Evolutionary conservation across 2,797 vertebrate genomes (phyloP), one percentile per base, ranked within the genome.

Genomic region (Sus cebifrons): DNA sequence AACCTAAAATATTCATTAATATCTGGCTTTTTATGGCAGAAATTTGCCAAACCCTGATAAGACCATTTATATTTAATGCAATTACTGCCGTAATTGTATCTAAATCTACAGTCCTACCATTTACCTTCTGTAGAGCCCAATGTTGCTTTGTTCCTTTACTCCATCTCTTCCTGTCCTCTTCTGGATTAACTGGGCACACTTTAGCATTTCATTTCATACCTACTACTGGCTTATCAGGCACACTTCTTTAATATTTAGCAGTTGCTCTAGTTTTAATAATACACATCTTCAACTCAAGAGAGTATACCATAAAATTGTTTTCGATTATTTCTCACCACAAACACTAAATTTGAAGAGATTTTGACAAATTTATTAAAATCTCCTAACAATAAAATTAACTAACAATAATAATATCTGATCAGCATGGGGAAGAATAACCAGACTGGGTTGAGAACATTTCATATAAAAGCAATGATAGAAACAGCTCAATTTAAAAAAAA

Each of bases 381-480:
- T 3, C 36, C 18, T 84, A 68, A 74, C 27, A 86, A 81, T 86
- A 89, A 27, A 70, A 78, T 81, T 81, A 74, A 85, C 36, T 89
- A 96, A 64, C 62, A 75, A 70, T 82, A 21, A 75, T 56, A 96
- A 86, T 96, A 90, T 56, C 29, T 77, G 68, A 75, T 32, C 17
- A 25, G 8, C n/a, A 82, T 16, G 3, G 25, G 29, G 40, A 52
- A 86, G 93, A 86, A 75, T 74, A 68, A 44, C 6, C 58, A 90
- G 3, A 44, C 2, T 68, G 14, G 67, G 18, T 40, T 84, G 81
- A 71, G 64, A 84, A 75, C 32, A 84, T 86, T 84, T 89, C 17
- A 84, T 64, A 84, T 67, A 77, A 78, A 89, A 29, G 56, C 64
- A 56, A 78, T 56, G 75, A 54, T 54, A 54, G 27, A 77, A 78